Percentiles rank a stretch among this genome's conserved stretches.
These are phyloP conservation scores for Ophion ellenae DNA, from an alignment of 2,888 invertebrate genomes.

Conservation along the genomic window DNA sequence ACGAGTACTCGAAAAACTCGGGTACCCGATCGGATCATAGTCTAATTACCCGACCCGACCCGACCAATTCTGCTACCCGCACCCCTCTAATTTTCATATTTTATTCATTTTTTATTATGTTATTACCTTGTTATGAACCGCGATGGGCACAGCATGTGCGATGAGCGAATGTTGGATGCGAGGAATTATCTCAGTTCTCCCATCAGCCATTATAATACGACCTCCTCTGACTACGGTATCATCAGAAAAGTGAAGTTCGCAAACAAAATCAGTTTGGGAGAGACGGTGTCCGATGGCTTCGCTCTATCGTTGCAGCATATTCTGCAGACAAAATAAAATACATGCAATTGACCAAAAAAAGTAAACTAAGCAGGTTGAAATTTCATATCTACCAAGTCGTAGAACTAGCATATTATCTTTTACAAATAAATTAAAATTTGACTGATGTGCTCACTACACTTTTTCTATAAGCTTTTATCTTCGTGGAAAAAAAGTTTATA, in stretches of 20 bases:
- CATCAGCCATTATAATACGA: background rate
- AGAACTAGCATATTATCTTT: background rate
- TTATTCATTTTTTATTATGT: background rate
- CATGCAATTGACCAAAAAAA: background rate
- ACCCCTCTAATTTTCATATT: background rate
- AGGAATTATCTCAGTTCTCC: background rate
- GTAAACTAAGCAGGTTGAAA: background rate
- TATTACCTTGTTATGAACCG: constrained; percentile 32
- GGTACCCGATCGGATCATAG: no score
- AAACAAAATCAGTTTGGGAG: constrained; percentile 11
- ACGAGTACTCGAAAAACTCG: no score
- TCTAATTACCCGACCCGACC: no score
- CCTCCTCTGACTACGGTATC: background rate
- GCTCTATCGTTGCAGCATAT: constrained; percentile 31
- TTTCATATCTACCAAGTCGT: background rate
- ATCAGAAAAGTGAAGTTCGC: constrained; percentile 15
- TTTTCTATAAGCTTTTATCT: no score
- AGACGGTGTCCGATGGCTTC: constrained; percentile 31
- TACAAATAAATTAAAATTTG: background rate
- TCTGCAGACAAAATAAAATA: constrained; percentile 14
- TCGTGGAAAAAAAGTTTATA: no score
- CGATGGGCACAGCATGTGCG: background rate
- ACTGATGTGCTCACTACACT: background rate
- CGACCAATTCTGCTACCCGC: no score
- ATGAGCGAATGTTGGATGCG: constrained; percentile 8